These are phyloP conservation scores for Daktulosphaira vitifoliae DNA, from an alignment of 1,140 invertebrate species.

Conservation along the genomic window DNA sequence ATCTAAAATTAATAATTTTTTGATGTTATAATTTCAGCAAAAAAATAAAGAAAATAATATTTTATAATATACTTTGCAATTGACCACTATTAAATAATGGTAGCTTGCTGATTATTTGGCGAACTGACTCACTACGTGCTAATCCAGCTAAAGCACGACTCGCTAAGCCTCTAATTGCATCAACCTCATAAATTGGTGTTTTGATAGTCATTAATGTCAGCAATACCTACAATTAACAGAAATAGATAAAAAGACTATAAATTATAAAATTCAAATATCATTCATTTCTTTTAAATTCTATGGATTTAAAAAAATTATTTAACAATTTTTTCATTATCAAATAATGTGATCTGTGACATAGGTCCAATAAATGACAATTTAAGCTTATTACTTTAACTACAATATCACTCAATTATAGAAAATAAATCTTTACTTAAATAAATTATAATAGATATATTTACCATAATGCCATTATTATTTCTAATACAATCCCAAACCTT, in stretches of 20 bases:
- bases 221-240: constrained; percentile 51
- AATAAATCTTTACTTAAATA: background rate
- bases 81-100: constrained; percentile 89
- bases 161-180: constrained; percentile 82
- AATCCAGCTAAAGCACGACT: constrained; percentile 86
- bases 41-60: constrained; percentile 17
- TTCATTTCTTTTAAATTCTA: background rate
- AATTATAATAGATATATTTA: constrained; percentile 43
- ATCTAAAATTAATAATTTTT: constrained; percentile 46
- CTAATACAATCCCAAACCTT: constrained; percentile 89
- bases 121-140: constrained; percentile 79
- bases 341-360: no score
- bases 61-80: constrained; percentile 73
- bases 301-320: background rate
- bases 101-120: constrained; percentile 92
- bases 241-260: constrained; percentile 32
- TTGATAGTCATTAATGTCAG: constrained; percentile 80
- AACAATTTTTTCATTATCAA: background rate
- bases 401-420: background rate
- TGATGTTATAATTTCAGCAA: constrained; percentile 18
- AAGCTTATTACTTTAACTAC: no score
- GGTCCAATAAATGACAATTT: no score
- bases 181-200: constrained; percentile 92
- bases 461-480: constrained; percentile 94
- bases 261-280: constrained; percentile 16